phyloP scores from a whole-genome alignment of 2,888 invertebrate species.

The Adela reaumurella region DNA sequence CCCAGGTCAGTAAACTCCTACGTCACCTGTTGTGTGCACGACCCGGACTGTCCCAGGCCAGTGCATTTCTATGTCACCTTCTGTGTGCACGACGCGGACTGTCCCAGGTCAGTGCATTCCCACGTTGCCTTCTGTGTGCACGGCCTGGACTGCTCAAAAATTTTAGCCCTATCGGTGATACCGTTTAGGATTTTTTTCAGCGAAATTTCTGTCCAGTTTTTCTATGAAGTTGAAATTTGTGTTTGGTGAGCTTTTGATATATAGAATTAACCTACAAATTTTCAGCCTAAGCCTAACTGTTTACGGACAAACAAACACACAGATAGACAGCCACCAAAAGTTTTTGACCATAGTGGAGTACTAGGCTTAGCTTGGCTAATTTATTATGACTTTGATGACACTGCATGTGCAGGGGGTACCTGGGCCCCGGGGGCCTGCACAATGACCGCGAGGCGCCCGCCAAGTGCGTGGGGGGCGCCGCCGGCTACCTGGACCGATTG shows the following conservation, averaged over 20 bases:
- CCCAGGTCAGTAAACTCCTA: constrained; percentile 74
- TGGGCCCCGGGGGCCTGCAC: constrained; percentile 89
- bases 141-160: constrained; percentile 79
- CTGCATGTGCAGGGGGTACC: constrained; percentile 74
- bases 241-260: too few species aligned
- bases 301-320: too few species aligned
- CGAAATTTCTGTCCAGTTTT: too few species aligned
- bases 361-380: too few species aligned
- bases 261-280: too few species aligned
- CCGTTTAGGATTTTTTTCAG: too few species aligned
- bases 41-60: constrained; percentile 81
- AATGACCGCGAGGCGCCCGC: constrained; percentile 59
- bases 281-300: too few species aligned
- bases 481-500: constrained; percentile 77
- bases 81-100: constrained; percentile 68
- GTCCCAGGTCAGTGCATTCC: constrained; percentile 77
- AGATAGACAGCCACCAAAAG: too few species aligned
- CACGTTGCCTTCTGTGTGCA: constrained; percentile 68
- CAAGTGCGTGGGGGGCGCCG: constrained; percentile 81
- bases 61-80: constrained; percentile 72
- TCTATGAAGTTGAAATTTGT: too few species aligned
- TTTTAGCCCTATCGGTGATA: too few species aligned
- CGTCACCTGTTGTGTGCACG: constrained; percentile 68
- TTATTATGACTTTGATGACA: too few species aligned
- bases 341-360: too few species aligned